Conservation (phyloP, 2,797 vertebrate genomes). For the Rhodeus uyekii region DNA sequence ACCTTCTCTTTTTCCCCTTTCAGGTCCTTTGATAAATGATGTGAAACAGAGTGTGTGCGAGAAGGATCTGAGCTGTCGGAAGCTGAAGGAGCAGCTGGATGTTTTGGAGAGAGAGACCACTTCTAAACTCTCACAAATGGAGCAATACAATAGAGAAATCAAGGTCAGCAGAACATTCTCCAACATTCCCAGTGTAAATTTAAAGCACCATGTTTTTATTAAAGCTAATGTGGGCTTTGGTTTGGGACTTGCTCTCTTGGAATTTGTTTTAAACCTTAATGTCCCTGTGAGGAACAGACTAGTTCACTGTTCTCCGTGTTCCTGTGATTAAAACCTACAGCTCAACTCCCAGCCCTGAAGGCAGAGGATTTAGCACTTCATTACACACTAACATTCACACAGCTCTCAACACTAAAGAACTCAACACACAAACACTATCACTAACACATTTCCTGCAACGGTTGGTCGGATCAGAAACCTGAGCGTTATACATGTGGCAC, state of each 20-base stretch:
- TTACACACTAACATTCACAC: conserved; percentile 14
- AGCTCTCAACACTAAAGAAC: conserved; percentile 6
- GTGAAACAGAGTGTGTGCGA: conserved; percentile 79
- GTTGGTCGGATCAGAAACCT: background rate
- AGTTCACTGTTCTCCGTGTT: conserved; percentile 23
- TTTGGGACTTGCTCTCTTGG: background rate
- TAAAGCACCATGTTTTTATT: conserved; percentile 13
- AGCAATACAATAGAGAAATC: conserved; percentile 86
- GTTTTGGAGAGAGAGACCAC: conserved; percentile 90
- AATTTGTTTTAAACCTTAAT: conserved; percentile 27
- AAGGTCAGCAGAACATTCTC: conserved; percentile 78
- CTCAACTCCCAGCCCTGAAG: conserved; percentile 27
- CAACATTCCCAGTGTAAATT: background rate
- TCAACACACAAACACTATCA: conserved; percentile 3
- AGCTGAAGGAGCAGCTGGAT: conserved; percentile 87
- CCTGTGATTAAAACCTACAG: conserved; percentile 31
- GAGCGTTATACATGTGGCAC: background rate
- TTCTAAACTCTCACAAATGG: conserved; percentile 89
- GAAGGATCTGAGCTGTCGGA: conserved; percentile 85
- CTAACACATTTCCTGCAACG: conserved; percentile 10
- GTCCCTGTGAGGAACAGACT: conserved; percentile 3
- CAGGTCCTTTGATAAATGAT: conserved; percentile 75
- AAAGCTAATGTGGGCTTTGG: conserved; percentile 11
- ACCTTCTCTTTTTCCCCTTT: background rate
- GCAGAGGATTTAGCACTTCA: background rate